phyloP scores from a whole-genome alignment of 2,888 invertebrate species.

The Abscondita cerata region DNA sequence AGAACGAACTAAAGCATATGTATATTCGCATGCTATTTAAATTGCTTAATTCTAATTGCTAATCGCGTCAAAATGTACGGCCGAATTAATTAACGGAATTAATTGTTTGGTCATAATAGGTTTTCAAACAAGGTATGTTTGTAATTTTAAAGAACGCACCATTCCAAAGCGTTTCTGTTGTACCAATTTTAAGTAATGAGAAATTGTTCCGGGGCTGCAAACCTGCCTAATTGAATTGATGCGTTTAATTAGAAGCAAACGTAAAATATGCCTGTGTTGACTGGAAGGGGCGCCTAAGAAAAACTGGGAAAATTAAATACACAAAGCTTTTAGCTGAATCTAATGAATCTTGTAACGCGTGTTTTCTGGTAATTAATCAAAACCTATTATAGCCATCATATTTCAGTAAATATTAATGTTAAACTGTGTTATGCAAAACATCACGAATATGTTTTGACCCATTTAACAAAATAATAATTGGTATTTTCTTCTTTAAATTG shows the following conservation, averaged over 20 bases:
- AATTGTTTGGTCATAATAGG: background rate
- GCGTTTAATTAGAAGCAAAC: conserved; percentile 26
- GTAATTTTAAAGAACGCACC: conserved; percentile 12
- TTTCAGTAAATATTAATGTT: conserved; percentile 18
- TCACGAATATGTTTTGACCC: conserved; percentile 16
- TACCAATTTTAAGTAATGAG: conserved; percentile 17
- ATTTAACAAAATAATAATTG: conserved; percentile 14
- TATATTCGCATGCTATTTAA: too few species aligned
- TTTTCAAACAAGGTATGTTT: conserved; percentile 1
- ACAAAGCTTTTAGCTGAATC: conserved; percentile 33
- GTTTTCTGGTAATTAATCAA: conserved; percentile 49
- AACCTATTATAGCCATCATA: conserved; percentile 24
- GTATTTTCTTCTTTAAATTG: conserved; percentile 5
- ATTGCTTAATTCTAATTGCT: too few species aligned
- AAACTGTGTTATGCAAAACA: conserved; percentile 15
- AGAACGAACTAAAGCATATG: too few species aligned
- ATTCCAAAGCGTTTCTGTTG: background rate
- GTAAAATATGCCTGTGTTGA: conserved; percentile 23
- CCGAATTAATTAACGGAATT: background rate
- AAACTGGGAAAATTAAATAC: conserved; percentile 27
- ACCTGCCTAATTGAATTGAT: conserved; percentile 22
- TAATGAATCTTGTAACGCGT: conserved; percentile 46
- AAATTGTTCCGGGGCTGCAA: conserved; percentile 15
- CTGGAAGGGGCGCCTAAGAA: conserved; percentile 20
- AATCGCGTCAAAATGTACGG: too few species aligned